Conservation (phyloP, 2,888 invertebrate genomes). For the Tenodera sinensis region DNA sequence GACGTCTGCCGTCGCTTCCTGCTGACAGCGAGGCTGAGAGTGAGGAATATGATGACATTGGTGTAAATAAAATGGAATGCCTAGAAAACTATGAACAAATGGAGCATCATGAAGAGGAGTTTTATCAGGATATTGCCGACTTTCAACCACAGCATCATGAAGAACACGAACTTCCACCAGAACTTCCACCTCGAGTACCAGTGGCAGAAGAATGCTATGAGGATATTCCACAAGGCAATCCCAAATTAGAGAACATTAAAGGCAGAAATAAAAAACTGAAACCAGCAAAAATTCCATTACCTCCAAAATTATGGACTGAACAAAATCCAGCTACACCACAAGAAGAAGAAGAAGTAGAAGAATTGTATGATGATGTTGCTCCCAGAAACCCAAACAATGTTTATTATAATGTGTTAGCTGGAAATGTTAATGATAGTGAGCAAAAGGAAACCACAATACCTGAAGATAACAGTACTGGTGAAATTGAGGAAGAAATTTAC, state of each 20-base stretch:
- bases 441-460: not conserved
- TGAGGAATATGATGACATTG: slow-evolving; percentile 22
- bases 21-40: not conserved
- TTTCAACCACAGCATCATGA: not conserved
- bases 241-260: not conserved
- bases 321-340: not conserved
- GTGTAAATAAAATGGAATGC: not conserved
- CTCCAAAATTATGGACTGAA: not conserved
- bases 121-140: slow-evolving; percentile 23
- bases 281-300: not conserved
- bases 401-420: not conserved
- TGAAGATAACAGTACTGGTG: not conserved
- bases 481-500: slow-evolving; percentile 18
- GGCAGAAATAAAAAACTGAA: not conserved
- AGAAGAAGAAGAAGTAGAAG: slow-evolving; percentile 15
- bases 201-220: not conserved
- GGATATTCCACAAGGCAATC: not conserved
- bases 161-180: not conserved
- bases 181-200: not conserved
- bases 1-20: slow-evolving; percentile 20
- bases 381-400: not conserved
- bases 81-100: not conserved
- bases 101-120: slow-evolving; percentile 7
- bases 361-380: slow-evolving; percentile 19
- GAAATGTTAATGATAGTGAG: not conserved